A percentile compares a stretch with the other conserved stretches of the same genome.
These are phyloP conservation scores for Meloidogyne chitwoodi DNA, from an alignment of 1,140 invertebrate species.

Conservation along the genomic window DNA sequence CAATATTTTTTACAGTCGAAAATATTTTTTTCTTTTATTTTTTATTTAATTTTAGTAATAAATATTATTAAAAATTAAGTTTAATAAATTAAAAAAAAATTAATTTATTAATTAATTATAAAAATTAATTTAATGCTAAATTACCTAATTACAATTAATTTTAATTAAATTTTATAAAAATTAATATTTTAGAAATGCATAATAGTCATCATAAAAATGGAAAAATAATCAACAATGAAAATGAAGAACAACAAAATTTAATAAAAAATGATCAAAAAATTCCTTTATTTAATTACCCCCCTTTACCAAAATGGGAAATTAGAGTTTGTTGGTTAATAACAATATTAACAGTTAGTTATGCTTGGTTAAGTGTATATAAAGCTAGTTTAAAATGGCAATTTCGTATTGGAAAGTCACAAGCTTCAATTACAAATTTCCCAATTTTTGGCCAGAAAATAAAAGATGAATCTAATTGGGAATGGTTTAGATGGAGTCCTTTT, in stretches of 20 bases:
- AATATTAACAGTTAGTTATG: constrained; percentile 37
- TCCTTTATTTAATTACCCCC: constrained; percentile 46
- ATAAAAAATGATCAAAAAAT: neutral
- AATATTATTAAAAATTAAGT: too few relatives aligned
- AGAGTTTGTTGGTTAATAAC: constrained; percentile 41
- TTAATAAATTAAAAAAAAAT: too few relatives aligned
- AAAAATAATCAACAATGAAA: neutral
- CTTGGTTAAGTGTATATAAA: constrained; percentile 52
- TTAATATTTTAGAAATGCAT: too few relatives aligned
- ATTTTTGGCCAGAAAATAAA: constrained; percentile 48
- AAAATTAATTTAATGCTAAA: too few relatives aligned
- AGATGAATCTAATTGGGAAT: constrained; percentile 59
- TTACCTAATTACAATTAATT: too few relatives aligned
- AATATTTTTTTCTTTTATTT: too few relatives aligned
- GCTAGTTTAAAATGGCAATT: constrained; percentile 47
- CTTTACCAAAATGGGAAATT: constrained; percentile 49
- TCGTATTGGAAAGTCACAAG: constrained; percentile 47
- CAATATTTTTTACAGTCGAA: too few relatives aligned
- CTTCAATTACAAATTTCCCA: constrained; percentile 30
- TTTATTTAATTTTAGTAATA: too few relatives aligned
- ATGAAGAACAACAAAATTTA: neutral
- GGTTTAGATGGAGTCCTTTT: constrained; percentile 52
- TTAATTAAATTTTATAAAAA: too few relatives aligned
- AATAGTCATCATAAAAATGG: neutral
- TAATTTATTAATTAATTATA: too few relatives aligned